These are phyloP conservation scores for Wiebesia pumilae DNA, from an alignment of 1,140 invertebrate genomes.

Conservation along the genomic window DNA sequence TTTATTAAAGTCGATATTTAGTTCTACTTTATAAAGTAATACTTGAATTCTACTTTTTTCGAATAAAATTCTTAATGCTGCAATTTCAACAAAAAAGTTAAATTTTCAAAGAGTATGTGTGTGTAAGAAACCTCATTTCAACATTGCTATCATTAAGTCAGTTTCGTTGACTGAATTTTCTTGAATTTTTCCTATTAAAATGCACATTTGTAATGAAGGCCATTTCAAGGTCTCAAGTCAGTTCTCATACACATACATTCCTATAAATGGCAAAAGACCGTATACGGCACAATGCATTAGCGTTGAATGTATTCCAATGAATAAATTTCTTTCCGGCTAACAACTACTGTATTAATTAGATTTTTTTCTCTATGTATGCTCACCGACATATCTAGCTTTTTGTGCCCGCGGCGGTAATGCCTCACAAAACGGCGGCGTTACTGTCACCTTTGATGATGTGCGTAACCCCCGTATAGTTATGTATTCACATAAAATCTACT, in stretches of 20 bases:
- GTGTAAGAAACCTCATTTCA: background rate
- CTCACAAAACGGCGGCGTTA: conserved; percentile 36
- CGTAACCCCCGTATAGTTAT: background rate
- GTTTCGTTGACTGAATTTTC: conserved; percentile 38
- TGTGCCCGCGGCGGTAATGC: conserved; percentile 13
- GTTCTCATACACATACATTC: background rate
- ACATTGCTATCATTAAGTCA: conserved; percentile 15
- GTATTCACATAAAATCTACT: background rate
- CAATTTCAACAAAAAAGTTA: background rate
- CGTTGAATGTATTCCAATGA: conserved; percentile 40
- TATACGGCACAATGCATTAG: conserved; percentile 8
- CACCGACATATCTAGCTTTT: background rate
- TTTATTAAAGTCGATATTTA: background rate
- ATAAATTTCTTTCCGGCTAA: conserved; percentile 19
- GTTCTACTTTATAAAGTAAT: background rate
- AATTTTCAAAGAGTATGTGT: background rate
- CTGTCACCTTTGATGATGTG: conserved; percentile 22
- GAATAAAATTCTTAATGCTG: background rate
- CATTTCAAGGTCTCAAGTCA: conserved; percentile 16
- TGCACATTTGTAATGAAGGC: conserved; percentile 19
- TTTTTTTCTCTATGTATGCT: background rate
- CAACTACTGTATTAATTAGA: conserved; percentile 40
- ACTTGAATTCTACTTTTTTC: background rate
- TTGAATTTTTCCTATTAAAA: conserved; percentile 36
- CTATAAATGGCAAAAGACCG: conserved; percentile 40